These are phyloP conservation scores for Oreotrochilus melanogaster DNA, from an alignment of 2,113 vertebrate species.

Conservation along the genomic window DNA sequence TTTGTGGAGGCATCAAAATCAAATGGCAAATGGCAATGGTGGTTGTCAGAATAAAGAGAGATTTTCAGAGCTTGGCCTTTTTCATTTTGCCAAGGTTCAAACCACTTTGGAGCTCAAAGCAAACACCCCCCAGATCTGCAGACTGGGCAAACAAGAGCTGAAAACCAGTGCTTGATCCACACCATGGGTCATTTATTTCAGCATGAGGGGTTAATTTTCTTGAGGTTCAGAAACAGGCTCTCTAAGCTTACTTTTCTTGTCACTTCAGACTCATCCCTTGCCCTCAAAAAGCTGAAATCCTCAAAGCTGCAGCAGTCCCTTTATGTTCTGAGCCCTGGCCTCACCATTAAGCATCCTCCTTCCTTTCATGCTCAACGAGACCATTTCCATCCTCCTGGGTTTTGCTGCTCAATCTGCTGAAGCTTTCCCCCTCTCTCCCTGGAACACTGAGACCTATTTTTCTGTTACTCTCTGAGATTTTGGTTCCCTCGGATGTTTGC, in stretches of 20 bases:
- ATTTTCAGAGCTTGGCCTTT: neutral
- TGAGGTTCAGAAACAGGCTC: neutral
- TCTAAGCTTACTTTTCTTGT: neutral
- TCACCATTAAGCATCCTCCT: neutral
- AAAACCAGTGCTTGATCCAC: slow-evolving; percentile 3
- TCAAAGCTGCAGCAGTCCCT: neutral
- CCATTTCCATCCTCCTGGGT: neutral
- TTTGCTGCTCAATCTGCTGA: neutral
- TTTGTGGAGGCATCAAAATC: neutral
- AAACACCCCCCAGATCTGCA: neutral
- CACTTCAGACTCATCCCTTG: neutral
- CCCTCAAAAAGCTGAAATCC: neutral
- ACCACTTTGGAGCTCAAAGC: neutral
- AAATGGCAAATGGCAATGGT: neutral
- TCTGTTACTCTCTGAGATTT: neutral
- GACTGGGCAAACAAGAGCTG: neutral
- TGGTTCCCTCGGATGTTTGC: neutral
- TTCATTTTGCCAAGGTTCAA: neutral
- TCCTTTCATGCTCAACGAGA: neutral
- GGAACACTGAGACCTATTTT: neutral
- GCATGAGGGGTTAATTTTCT: neutral
- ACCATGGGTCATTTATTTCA: neutral
- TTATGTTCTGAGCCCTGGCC: neutral
- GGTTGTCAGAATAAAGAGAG: neutral
- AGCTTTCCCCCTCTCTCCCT: neutral